Evolutionary conservation across 2,797 vertebrate species (phyloP), one percentile per base, ranked within the genome.

Genomic region (Sebastes kiyomatsui): DNA sequence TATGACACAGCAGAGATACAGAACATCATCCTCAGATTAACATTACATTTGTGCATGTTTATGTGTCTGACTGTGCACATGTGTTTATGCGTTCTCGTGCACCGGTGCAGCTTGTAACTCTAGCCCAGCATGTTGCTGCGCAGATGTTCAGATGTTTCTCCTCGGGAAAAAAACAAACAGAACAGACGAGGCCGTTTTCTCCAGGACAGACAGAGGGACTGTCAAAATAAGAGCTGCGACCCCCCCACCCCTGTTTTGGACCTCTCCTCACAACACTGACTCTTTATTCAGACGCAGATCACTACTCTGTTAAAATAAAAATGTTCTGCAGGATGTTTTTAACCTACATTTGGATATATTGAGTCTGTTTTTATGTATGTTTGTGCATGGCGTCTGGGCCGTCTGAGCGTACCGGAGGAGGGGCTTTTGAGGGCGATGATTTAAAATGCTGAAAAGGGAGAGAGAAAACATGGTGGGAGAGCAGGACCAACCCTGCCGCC

Each of bases 81-180:
- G 42, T 64, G 30, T 62, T 62, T 16, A 18, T 32, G 60, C 87
- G 90, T 90, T 93, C 42, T 46, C 42, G 42, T 90, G 74, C 85
- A 60, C 75, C 42, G 23, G 73, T 83, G 88, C 87, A 82, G 92
- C 82, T 82, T 93, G 91, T 92, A 93, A 94, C 88, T 89, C 75
- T 67, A 90, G 68, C 88, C 85, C 93, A 88, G 87, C 83, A 23
- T 92, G 92, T 89, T 88, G 92, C 87, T 87, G 81, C 28, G 30
- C 91, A 94, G 91, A 94, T 94, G 94, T 94, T 93, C 91, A 91
- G 87, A 94, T 94, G 94, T 92, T 93, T 91, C 88, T 87, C 70
- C 83, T 87, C 75, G 58, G 72, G 93, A 95, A 95, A 95, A 93
- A 94, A 95, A 95, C 90, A 94, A 95, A 95, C 91, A 93, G 54